phyloP scores from a whole-genome alignment of 2,113 vertebrate genomes.

The Ochotona princeps region DNA sequence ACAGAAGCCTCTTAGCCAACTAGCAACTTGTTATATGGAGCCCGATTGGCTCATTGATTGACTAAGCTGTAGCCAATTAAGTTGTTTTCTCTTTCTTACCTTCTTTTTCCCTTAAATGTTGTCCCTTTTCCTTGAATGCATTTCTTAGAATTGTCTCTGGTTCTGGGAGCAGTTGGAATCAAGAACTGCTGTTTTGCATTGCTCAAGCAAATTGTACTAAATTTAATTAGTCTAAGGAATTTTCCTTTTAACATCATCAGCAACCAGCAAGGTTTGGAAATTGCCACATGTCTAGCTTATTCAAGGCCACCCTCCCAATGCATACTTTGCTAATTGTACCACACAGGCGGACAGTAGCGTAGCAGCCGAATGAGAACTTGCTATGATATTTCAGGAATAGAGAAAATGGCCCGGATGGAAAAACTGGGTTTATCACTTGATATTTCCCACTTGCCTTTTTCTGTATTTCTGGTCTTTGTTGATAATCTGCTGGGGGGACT shows the following conservation, averaged over 20 bases:
- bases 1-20: background rate
- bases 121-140: background rate
- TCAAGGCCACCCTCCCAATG: background rate
- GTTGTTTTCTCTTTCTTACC: background rate
- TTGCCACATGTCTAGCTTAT: background rate
- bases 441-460: background rate
- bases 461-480: background rate
- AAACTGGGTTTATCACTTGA: background rate
- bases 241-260: background rate
- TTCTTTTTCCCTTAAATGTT: background rate
- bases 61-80: background rate
- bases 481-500: background rate
- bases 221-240: background rate
- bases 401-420: background rate
- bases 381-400: background rate
- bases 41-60: background rate
- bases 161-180: background rate
- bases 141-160: background rate
- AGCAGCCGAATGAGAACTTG: background rate
- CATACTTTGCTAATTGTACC: background rate
- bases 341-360: background rate
- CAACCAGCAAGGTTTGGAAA: background rate
- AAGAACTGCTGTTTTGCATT: background rate
- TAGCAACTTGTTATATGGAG: background rate
- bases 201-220: background rate